Evolutionary conservation across 2,888 invertebrate genomes (phyloP), one percentile per base, ranked within the genome.

Genomic region (Alentia gelatinosa): DNA sequence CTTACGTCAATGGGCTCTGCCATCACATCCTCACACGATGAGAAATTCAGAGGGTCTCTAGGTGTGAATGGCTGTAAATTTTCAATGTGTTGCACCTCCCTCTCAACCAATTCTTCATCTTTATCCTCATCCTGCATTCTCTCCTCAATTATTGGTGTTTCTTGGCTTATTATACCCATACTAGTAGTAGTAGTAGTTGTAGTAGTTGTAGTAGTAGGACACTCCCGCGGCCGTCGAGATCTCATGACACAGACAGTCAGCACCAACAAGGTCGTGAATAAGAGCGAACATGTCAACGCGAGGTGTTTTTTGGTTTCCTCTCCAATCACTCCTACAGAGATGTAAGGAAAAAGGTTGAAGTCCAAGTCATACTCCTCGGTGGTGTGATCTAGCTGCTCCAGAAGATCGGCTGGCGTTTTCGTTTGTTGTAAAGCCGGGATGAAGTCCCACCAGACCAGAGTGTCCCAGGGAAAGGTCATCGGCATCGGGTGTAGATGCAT

Each of bases 381-480:
- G 3, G n/a, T 12, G 19, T 56, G 56, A 1, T 56, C 23, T 9
- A n/a, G 56, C 19, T 56, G 56, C 19, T 56, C 23, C 1, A 56
- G 56, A 56, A 56, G 5, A 1, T 12, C 9, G 56, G 56, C n/a
- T 56, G 9, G n/a, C n/a, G n/a, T n/a, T 33, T 74, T 26, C n/a
- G 30, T 1, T 33, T 74, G 30, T 33, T 83, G 40, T 39, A 83
- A n/a, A 1, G 23, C 83, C 37, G 39, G 40, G n/a, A 83, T 19
- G 26, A 40, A 83, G 42, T 42, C 83, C 83, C 83, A 83, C 83
- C 83, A 83, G 35, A 83, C 83, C 23, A 23, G 83, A 1, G 39
- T 26, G 26, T 83, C 5, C 83, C 83, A 83, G 3, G 35, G 15
- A 1, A 83, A 83, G n/a, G 26, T 1, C 39, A 83, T 7, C 3